Evolutionary conservation across 1,140 invertebrate genomes (phyloP).

Genomic region (Dendrolimus kikuchii): DNA sequence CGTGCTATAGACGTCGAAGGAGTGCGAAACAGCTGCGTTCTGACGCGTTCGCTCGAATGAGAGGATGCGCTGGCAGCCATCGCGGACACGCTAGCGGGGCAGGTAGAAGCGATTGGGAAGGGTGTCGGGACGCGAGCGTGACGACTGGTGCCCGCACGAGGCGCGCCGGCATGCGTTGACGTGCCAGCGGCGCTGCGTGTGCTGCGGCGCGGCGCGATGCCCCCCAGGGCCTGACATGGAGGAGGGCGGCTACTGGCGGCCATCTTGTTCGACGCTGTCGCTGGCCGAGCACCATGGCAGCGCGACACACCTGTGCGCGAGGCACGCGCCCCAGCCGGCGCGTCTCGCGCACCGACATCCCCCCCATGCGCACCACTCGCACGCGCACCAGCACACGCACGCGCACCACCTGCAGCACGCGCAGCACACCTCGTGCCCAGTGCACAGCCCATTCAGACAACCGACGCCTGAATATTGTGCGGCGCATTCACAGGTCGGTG

Average conservation of each 20-base stretch:
- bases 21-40: slow-evolving; percentile 25
- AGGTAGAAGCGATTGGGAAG: slow-evolving; percentile 44
- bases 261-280: slow-evolving; percentile 62
- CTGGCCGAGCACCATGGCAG: slow-evolving; percentile 60
- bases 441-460: slow-evolving; percentile 63
- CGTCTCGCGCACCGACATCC: slow-evolving; percentile 40
- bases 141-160: slow-evolving; percentile 67
- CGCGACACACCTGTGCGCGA: slow-evolving; percentile 51
- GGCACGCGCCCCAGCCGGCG: slow-evolving; percentile 42
- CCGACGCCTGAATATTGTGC: slow-evolving; percentile 63
- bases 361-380: slow-evolving; percentile 33
- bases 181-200: slow-evolving; percentile 62
- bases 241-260: slow-evolving; percentile 63
- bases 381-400: slow-evolving; percentile 33
- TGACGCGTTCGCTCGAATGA: slow-evolving; percentile 42
- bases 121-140: slow-evolving; percentile 67
- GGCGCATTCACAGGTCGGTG: slow-evolving; percentile 57
- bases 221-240: slow-evolving; percentile 58
- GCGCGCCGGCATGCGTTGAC: slow-evolving; percentile 65
- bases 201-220: slow-evolving; percentile 64
- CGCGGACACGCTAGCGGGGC: slow-evolving; percentile 52
- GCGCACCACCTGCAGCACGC: slow-evolving; percentile 38
- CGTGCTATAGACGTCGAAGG: slow-evolving; percentile 20
- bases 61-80: slow-evolving; percentile 50
- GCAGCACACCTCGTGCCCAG: slow-evolving; percentile 47